phyloP scores from a whole-genome alignment of 2,113 vertebrate genomes.

The Syrrhaptes paradoxus region DNA sequence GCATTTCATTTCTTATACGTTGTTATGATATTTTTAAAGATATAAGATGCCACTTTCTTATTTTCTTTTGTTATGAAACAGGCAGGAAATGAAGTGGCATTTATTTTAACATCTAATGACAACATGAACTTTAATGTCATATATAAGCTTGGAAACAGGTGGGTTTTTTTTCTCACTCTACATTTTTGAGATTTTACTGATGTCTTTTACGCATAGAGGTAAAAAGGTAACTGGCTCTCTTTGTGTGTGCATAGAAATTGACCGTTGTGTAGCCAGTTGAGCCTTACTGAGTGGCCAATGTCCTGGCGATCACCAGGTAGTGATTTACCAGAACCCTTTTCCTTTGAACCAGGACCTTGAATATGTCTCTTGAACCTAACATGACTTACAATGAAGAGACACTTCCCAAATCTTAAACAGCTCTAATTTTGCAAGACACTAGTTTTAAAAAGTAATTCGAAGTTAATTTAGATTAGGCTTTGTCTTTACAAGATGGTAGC shows the following conservation, averaged over 20 bases:
- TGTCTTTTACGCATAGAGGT: background rate
- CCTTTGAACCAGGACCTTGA: background rate
- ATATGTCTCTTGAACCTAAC: background rate
- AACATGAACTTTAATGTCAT: background rate
- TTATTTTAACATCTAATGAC: background rate
- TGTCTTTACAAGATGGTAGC: background rate
- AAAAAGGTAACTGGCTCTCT: background rate
- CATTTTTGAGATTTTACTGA: background rate
- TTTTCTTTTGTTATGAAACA: background rate
- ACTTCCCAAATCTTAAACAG: background rate
- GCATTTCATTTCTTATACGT: background rate
- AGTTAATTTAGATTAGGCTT: background rate
- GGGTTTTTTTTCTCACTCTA: background rate
- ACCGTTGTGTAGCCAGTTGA: accelerated
- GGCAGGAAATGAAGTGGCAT: background rate
- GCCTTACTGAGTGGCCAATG: background rate
- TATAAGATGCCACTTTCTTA: background rate
- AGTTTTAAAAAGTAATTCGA: background rate
- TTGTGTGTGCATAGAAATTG: background rate
- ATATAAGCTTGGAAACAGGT: background rate
- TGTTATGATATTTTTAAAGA: background rate
- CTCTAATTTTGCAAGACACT: background rate
- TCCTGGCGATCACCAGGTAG: accelerated
- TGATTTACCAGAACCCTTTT: background rate
- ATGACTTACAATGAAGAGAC: background rate